phyloP scores from a whole-genome alignment of 2,888 invertebrate species.

The Lepidocyrtoides sp. region DNA sequence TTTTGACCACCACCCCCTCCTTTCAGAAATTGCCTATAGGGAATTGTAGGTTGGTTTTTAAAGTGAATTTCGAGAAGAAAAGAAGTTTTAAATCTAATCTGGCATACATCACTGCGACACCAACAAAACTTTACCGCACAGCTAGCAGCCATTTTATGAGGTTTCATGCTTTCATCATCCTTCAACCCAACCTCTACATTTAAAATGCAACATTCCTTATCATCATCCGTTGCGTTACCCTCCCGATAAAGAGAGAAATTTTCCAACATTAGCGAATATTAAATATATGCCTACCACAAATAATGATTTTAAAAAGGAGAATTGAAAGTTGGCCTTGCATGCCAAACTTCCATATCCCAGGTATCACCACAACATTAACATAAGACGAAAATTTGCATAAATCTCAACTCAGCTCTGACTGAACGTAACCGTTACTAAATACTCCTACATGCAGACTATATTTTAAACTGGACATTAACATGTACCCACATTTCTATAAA shows the following conservation, averaged over 20 bases:
- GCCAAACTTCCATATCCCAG: slow-evolving; percentile 4
- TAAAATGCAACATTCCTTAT: too few species aligned
- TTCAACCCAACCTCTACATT: not conserved
- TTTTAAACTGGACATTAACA: too few species aligned
- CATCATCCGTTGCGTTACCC: too few species aligned
- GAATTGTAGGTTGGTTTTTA: slow-evolving; percentile 67
- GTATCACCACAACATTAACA: slow-evolving; percentile 7
- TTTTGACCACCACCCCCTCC: not conserved
- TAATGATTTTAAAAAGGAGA: not conserved
- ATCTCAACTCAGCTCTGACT: slow-evolving; percentile 26
- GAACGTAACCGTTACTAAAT: slow-evolving; percentile 14
- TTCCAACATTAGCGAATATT: too few species aligned
- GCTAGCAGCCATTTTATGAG: slow-evolving; percentile 71
- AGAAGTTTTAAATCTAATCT: slow-evolving; percentile 75
- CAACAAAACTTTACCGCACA: slow-evolving; percentile 73
- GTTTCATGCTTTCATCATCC: slow-evolving; percentile 34
- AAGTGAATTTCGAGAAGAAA: slow-evolving; percentile 59
- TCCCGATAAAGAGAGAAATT: not conserved
- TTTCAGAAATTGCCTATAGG: slow-evolving; percentile 52
- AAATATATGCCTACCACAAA: not conserved
- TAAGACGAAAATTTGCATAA: slow-evolving; percentile 34
- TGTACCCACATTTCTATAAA: too few species aligned
- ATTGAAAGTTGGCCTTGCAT: slow-evolving; percentile 59
- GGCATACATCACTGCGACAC: slow-evolving; percentile 70
- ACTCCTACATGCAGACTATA: slow-evolving; percentile 2